These are phyloP conservation scores for Cynopterus brachyotis DNA, from an alignment of 2,113 vertebrate species.

Conservation along the genomic window DNA sequence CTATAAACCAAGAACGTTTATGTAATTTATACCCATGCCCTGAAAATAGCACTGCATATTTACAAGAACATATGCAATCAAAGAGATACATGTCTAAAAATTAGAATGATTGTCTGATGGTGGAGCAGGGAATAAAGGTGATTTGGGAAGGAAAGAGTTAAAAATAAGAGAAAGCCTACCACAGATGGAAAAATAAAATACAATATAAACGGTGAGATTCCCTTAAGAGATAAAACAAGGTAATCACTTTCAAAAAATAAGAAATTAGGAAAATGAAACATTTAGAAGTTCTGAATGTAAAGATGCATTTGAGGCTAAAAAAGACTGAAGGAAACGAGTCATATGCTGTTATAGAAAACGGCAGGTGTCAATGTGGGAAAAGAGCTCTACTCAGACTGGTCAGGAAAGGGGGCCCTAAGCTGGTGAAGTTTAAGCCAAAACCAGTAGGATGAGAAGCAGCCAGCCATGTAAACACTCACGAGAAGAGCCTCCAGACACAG, in stretches of 20 bases:
- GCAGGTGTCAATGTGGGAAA: not conserved
- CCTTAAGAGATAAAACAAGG: constrained; percentile 22
- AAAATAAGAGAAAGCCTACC: not conserved
- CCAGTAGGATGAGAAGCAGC: not conserved
- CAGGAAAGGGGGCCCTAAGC: not conserved
- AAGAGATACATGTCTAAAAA: not conserved
- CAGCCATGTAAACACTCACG: not conserved
- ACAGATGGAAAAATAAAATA: not conserved
- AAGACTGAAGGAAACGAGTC: not conserved
- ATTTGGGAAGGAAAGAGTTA: not conserved
- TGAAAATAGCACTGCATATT: not conserved
- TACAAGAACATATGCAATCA: not conserved
- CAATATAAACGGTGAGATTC: not conserved
- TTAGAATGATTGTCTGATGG: not conserved
- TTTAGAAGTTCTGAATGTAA: not conserved
- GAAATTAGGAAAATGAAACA: not conserved
- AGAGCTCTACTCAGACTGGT: not conserved
- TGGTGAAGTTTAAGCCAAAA: not conserved
- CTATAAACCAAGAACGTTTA: not conserved
- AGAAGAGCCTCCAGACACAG: not conserved
- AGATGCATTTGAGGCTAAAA: not conserved
- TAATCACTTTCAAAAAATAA: not conserved
- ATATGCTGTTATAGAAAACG: not conserved
- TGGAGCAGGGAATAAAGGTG: not conserved
- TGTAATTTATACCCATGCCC: not conserved